Base-by-base conservation (phyloP, 2,113 vertebrate genomes). In the Dromaius novaehollandiae region DNA sequence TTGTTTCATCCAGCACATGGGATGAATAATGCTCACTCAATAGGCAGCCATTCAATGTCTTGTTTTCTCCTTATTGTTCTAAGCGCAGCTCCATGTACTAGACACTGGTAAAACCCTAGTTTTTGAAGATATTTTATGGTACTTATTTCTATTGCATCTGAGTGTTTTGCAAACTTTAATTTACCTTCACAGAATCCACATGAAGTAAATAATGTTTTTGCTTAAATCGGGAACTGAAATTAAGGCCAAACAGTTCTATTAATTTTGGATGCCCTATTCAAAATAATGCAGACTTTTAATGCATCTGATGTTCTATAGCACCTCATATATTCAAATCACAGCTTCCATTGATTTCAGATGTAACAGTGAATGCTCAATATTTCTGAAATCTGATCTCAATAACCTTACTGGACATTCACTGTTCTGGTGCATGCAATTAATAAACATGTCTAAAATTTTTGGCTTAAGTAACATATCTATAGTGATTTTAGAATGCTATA, bases 1-100 rank as follows among this genome's bases (percentile, higher is more conserved):
- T 28, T 89, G 18, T 55, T 87, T 60, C 66, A n/a, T 17, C 24
- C 1, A 1, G 53, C 34, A 53, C n/a, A 21, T 0, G 0, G 24
- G 28, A 50, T 32, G 28, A 63, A 40, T 2, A 55, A 26, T 6
- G 28, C 61, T 61, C 18, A 40, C 7, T 9, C 7, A 34, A 38
- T 7, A 63, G 34, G 20, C 34, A 75, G n/a, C 24, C n/a, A n/a
- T 17, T 42, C 32, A 7, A 22, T 16, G 50, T 36, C 21, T 71
- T 26, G 10, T 36, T 24, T 65, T 44, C 48, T 44, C 28, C 38
- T 2, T 4, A 18, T 55, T 55, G 68, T 82, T 61, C 78, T 32
- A 86, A 64, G 53, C 25, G 11, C 15, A 78, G 10, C 38, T 65
- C 30, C n/a, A 4, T 75, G 69, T 65, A 38, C 44, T 19, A 63